These are phyloP conservation scores for Leucophenga maculata DNA, from an alignment of 2,888 invertebrate species.

Conservation along the genomic window DNA sequence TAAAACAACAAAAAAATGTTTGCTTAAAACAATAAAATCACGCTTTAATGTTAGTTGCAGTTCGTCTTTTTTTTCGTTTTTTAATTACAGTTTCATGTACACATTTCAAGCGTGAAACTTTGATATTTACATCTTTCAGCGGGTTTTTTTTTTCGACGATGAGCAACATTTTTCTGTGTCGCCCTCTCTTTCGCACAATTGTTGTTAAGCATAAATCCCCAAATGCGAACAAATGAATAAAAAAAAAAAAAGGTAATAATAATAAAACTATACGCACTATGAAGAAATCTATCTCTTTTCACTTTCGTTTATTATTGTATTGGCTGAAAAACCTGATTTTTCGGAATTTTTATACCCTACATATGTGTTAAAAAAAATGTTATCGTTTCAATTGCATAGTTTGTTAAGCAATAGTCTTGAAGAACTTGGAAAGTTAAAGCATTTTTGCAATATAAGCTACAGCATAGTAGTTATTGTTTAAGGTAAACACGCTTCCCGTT, in stretches of 20 bases:
- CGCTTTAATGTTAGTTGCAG: too few relatives aligned
- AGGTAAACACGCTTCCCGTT: too few relatives aligned
- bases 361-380: too few relatives aligned
- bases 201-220: too few relatives aligned
- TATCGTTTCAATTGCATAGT: too few relatives aligned
- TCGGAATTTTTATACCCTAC: neutral
- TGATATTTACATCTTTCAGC: neutral
- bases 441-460: too few relatives aligned
- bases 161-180: neutral
- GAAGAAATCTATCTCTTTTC: slow-evolving; percentile 45
- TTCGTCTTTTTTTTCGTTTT: neutral
- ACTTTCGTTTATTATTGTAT: slow-evolving; percentile 49
- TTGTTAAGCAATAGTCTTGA: too few relatives aligned
- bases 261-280: slow-evolving; percentile 26
- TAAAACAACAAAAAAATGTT: neutral
- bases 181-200: neutral
- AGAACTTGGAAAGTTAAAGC: too few relatives aligned
- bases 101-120: slow-evolving; percentile 19
- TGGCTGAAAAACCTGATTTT: slow-evolving; percentile 7
- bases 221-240: neutral
- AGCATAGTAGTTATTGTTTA: too few relatives aligned
- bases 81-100: slow-evolving; percentile 11
- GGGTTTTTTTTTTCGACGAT: neutral
- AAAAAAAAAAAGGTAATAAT: neutral
- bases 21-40: too few relatives aligned